Percentiles rank a stretch among this genome's conserved stretches.
These are phyloP conservation scores for Apaloderma vittatum DNA, from an alignment of 2,113 vertebrate genomes.

Conservation along the genomic window DNA sequence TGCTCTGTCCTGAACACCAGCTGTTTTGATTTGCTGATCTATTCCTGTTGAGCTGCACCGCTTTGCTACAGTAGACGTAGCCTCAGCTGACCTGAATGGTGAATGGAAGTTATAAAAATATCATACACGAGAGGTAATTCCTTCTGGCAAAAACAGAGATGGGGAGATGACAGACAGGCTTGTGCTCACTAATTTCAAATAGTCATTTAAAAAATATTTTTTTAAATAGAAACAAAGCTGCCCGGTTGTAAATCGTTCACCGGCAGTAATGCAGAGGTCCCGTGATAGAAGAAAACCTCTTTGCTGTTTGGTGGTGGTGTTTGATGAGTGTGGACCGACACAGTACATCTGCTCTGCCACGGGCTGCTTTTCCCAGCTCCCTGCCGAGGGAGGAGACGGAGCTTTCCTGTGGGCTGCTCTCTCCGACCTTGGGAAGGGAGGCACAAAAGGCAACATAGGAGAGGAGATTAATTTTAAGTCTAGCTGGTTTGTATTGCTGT, in stretches of 20 bases:
- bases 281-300: not conserved
- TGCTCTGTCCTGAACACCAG: rapidly evolving
- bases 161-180: not conserved
- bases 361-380: not conserved
- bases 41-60: not conserved
- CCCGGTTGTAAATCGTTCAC: not conserved
- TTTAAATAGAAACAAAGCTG: not conserved
- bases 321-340: not conserved
- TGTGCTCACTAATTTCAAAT: not conserved
- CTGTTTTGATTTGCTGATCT: not conserved
- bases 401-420: not conserved
- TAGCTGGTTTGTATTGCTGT: not conserved
- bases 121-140: not conserved
- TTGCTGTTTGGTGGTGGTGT: not conserved
- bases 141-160: not conserved
- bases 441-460: not conserved
- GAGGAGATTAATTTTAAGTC: not conserved
- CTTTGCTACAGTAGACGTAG: not conserved
- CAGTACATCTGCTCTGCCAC: not conserved
- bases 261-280: not conserved
- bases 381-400: not conserved
- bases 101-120: not conserved
- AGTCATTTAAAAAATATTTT: not conserved
- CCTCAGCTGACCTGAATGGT: not conserved
- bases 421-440: not conserved